Evolutionary conservation across 2,113 vertebrate genomes (phyloP), one percentile per base, ranked within the genome.

Genomic region (Mesitornis unicolor): DNA sequence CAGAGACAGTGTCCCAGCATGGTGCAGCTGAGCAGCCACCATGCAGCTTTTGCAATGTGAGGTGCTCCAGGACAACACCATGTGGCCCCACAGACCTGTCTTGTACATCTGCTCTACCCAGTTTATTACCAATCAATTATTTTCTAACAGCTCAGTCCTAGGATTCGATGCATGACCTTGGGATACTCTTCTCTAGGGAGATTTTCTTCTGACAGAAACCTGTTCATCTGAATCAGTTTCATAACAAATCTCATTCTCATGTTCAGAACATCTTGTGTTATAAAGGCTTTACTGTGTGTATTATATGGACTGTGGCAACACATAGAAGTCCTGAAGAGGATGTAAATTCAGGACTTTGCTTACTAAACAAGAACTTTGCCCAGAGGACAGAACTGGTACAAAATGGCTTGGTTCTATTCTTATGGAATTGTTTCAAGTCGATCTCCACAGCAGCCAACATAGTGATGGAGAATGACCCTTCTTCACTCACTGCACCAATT

Each of bases 61-160:
- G 50, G 25, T 63, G n/a, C 45, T 63, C 45, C 7, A 1, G 43
- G 24, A 35, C n/a, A 81, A 7, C 22, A 43, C 25, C 7, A 9
- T 0, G 0, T 51, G 36, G 13, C 28, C 56, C 28, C 59, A 31
- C 17, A 95, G 21, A 36, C 25, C 15, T 40, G 4, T 1, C 1
- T 38, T 77, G 8, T 20, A 36, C 13, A 24, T 43, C 81, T 84
- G 31, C 35, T 85, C 65, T 65, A 10, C 31, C 69, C 43, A 45
- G 18, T 61, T 73, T 80, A 17, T 57, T 76, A 38, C 21, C 45
- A 36, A 68, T 20, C 7, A 73, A 28, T 3, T 59, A 25, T 70
- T 65, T 86, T 80, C 54, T 54, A 61, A 35, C 26, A 51, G 25
- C 35, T 88, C 50, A 42, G 50, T 38, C 33, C 42, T 54, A 38